A percentile compares a stretch with the other conserved stretches of the same genome.
Conservation (phyloP, 2,888 invertebrate species). For the Pterobdella sp. region DNA sequence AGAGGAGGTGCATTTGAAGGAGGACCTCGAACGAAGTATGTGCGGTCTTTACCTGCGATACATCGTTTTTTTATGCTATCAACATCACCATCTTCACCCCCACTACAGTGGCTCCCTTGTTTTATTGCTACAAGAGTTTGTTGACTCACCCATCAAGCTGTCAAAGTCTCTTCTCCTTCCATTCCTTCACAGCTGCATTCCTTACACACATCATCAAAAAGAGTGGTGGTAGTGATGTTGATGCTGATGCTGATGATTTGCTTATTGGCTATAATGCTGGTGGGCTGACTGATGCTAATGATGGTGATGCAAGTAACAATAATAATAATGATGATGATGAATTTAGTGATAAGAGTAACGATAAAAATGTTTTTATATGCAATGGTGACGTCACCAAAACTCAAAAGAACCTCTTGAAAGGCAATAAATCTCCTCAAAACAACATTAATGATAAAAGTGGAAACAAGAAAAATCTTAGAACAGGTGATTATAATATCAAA, state of each 20-base stretch:
- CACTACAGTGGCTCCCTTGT: conserved; percentile 45
- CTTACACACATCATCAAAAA: conserved; percentile 59
- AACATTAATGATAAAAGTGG: not conserved
- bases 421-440: not conserved
- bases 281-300: not conserved
- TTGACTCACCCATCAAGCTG: conserved; percentile 69
- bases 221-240: not conserved
- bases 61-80: conserved; percentile 1
- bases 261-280: not conserved
- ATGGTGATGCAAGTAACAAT: not conserved
- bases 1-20: conserved; percentile 48
- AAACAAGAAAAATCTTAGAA: not conserved
- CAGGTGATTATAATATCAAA: not conserved
- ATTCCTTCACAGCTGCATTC: conserved; percentile 75
- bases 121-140: conserved; percentile 55
- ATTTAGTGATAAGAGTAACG: not conserved
- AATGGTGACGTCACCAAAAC: not conserved
- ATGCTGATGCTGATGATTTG: not conserved
- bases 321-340: not conserved
- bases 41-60: conserved; percentile 4
- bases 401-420: not conserved
- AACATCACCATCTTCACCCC: conserved; percentile 16
- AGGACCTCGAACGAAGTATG: conserved; percentile 47
- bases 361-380: not conserved
- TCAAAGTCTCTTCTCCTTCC: conserved; percentile 65